phyloP scores from a whole-genome alignment of 2,113 vertebrate genomes.

The Meles meles region DNA sequence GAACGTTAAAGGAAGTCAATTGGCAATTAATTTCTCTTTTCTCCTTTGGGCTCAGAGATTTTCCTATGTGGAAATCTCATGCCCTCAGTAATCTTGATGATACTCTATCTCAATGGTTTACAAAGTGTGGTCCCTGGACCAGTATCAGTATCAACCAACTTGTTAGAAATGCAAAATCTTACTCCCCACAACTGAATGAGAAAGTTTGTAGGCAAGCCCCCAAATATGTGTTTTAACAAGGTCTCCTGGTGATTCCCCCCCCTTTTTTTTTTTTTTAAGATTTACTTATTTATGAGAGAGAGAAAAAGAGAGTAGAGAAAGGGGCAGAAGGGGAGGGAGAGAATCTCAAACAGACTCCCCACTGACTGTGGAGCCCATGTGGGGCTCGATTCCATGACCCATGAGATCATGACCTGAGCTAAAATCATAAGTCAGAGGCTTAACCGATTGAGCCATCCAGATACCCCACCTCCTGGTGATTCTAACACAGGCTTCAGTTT shows the following conservation, averaged over 20 bases:
- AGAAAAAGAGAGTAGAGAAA: background rate
- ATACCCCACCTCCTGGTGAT: background rate
- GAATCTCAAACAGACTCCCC: background rate
- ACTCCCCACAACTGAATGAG: background rate
- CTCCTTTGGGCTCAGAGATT: background rate
- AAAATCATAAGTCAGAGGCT: background rate
- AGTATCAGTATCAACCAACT: background rate
- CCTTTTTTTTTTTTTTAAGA: background rate
- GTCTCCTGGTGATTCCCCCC: background rate
- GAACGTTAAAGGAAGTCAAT: background rate
- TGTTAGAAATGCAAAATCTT: background rate
- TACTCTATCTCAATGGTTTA: background rate
- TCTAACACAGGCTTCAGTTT: background rate
- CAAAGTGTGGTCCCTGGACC: background rate
- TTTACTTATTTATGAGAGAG: background rate
- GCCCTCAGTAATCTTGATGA: background rate
- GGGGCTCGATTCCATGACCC: background rate
- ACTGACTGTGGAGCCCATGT: background rate
- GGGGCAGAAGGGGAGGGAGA: background rate
- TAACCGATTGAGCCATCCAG: background rate
- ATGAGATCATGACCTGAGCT: background rate
- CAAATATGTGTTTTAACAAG: background rate
- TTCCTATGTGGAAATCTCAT: background rate
- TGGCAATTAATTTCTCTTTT: background rate
- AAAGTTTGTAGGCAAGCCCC: background rate